Evolutionary conservation across 2,113 vertebrate genomes (phyloP), one percentile per base, ranked within the genome.

Genomic region (Rhinolophus sinicus): DNA sequence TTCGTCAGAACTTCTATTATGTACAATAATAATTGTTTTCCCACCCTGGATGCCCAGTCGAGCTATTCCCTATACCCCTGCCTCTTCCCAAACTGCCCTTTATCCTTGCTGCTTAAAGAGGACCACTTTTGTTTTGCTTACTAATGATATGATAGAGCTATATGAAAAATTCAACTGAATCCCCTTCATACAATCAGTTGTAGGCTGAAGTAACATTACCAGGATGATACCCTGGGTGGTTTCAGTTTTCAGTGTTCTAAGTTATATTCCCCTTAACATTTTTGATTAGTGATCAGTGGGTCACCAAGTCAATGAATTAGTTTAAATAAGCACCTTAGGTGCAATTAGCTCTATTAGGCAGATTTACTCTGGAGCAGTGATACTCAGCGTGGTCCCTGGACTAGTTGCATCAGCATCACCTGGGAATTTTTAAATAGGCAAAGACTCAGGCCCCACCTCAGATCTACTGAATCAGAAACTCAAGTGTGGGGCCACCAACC

Each of bases 21-120:
- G 64, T 97, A 97, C 97, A 98, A 58, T 93, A 96, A 96, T 69
- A 96, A 95, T 94, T 38, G 44, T 92, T 96, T 96, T 77, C 80
- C 56, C 73, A 91, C 72, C 78, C 38, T 35, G 44, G 78, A 72
- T 95, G 50, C 85, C 91, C 82, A 91, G 11, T 56, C 10, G 8
- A 95, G 67, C 88, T 94, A 85, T 97, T 22, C 15, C 54, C 76
- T 95, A 73, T 24, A 88, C 19, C 69, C 65, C 67, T 76, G 85
- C 94, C 88, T 94, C 83, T 93, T 44, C 73, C 35, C 22, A 89
- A 93, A 96, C 58, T 86, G 85, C 76, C 67, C 58, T 94, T 86
- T 94, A 15, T 91, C 24, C 78, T 92, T 85, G 47, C 35, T 94
- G 88, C 72, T 94, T 95, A 84, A 87, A 94, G 33, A 88, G 38